Conservation (phyloP, 1,140 invertebrate species). For the Saccostrea glomerata region DNA sequence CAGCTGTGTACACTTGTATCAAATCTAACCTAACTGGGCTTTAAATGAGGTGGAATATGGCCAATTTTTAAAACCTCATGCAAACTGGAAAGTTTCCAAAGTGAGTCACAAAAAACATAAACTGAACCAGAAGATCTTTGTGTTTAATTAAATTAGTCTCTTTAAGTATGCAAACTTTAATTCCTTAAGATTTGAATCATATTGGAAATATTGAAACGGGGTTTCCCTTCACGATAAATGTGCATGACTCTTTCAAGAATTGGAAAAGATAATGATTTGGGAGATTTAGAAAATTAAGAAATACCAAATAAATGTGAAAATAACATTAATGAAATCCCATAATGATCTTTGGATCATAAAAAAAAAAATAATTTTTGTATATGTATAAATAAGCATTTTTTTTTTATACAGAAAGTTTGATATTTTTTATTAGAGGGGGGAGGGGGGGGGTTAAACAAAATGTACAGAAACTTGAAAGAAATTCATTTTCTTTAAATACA, state of each 20-base stretch:
- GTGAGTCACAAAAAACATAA: not conserved
- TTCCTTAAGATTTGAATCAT: not conserved
- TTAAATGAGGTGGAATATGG: conserved; percentile 8
- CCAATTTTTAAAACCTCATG: not conserved
- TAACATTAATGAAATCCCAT: too few relatives aligned
- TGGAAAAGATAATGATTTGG: not conserved
- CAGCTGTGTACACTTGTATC: not conserved
- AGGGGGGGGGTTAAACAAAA: too few relatives aligned
- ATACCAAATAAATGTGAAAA: too few relatives aligned
- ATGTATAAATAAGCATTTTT: too few relatives aligned
- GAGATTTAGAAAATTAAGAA: too few relatives aligned
- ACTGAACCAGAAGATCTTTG: not conserved
- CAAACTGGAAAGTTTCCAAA: conserved; percentile 3
- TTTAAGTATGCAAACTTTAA: not conserved
- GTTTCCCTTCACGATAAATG: not conserved
- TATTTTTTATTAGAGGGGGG: too few relatives aligned
- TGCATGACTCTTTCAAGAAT: not conserved
- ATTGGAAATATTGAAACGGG: not conserved
- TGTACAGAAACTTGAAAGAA: too few relatives aligned
- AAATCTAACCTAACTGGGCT: not conserved
- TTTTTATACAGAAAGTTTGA: too few relatives aligned
- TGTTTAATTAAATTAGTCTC: not conserved
- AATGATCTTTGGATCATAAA: too few relatives aligned
- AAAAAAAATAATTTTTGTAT: too few relatives aligned
- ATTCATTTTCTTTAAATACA: too few relatives aligned